A percentile compares a stretch with the other conserved stretches of the same genome.
These are phyloP conservation scores for Hybos culiciformis DNA, from an alignment of 2,888 invertebrate genomes.

Conservation along the genomic window DNA sequence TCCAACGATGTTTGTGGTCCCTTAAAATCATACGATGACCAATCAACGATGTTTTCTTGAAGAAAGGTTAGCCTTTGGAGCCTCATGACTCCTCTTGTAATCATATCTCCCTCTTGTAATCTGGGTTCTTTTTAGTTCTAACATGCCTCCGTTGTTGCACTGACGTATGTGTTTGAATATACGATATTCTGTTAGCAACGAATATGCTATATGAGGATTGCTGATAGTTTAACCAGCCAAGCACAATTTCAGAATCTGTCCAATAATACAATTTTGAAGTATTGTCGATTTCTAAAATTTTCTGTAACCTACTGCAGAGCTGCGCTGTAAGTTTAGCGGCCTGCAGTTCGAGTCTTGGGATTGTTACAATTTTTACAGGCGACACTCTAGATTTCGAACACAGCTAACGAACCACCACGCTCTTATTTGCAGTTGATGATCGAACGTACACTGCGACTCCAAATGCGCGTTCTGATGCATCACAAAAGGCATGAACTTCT, in stretches of 20 bases:
- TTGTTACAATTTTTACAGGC: constrained; percentile 4
- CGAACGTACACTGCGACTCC: constrained; percentile 5
- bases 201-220: too few relatives aligned
- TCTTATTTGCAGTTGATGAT: constrained; percentile 2
- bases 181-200: constrained; percentile 7
- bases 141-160: constrained; percentile 7
- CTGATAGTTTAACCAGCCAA: too few relatives aligned
- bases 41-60: too few relatives aligned
- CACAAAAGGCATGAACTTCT: constrained; percentile 5
- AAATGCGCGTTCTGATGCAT: constrained; percentile 5
- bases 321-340: constrained; percentile 7
- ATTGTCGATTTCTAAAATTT: too few relatives aligned
- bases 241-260: too few relatives aligned
- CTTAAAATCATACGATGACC: too few relatives aligned
- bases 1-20: too few relatives aligned
- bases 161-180: constrained; percentile 3
- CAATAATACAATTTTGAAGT: too few relatives aligned
- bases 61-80: too few relatives aligned
- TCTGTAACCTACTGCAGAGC: too few relatives aligned
- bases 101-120: constrained; percentile 4
- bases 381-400: constrained; percentile 11
- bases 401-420: neutral
- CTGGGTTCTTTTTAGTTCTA: constrained; percentile 8
- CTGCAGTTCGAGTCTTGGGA: constrained; percentile 8
- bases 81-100: constrained; percentile 6